phyloP scores from a whole-genome alignment of 2,113 vertebrate species.

The Anarrhichthys ocellatus region DNA sequence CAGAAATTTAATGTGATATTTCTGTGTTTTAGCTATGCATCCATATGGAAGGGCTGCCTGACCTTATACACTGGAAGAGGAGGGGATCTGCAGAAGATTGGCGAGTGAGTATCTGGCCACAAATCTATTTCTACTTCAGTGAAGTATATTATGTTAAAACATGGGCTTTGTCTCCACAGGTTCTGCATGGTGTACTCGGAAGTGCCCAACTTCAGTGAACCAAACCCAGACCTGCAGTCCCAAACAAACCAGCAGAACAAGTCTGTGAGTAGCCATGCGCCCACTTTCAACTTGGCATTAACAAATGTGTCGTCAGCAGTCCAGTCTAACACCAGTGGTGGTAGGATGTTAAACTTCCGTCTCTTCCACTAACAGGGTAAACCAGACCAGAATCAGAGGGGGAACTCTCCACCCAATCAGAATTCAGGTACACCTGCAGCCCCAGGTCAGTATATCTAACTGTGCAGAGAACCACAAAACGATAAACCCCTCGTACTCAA shows the following conservation, averaged over 20 bases:
- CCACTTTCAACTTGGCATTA: neutral
- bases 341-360: neutral
- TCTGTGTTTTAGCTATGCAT: constrained; percentile 88
- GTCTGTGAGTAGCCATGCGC: constrained; percentile 82
- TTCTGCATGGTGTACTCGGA: constrained; percentile 99
- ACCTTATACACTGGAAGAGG: constrained; percentile 97
- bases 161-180: constrained; percentile 73
- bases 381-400: constrained; percentile 92
- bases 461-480: constrained; percentile 1
- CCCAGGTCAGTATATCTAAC: constrained; percentile 84
- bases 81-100: constrained; percentile 98
- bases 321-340: neutral
- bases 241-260: constrained; percentile 89
- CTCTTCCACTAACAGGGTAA: constrained; percentile 83
- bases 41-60: constrained; percentile 98
- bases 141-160: neutral
- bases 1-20: neutral
- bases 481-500: neutral
- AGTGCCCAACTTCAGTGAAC: constrained; percentile 99
- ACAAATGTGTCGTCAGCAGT: neutral
- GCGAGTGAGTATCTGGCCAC: constrained; percentile 90
- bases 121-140: neutral
- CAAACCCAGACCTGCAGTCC: constrained; percentile 89
- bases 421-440: constrained; percentile 90
- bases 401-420: constrained; percentile 89